Percentiles rank a stretch among this genome's conserved stretches.
Evolutionary conservation across 2,888 invertebrate genomes (phyloP).

Genomic region (Drosophila phalerata): DNA sequence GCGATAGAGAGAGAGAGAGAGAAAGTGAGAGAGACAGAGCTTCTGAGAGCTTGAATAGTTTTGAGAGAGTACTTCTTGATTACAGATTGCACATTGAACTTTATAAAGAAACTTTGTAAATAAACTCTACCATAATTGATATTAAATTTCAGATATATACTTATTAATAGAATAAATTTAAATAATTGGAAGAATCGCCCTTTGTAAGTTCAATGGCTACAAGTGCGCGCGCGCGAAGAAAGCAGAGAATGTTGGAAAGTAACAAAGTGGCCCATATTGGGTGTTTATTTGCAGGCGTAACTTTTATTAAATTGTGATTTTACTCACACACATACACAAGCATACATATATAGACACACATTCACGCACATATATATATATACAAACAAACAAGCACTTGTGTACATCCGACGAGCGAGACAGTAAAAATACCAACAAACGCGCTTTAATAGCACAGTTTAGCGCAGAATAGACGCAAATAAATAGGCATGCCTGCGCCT

Average conservation of each 20-base stretch:
- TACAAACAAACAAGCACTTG: conserved; percentile 26
- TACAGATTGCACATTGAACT: conserved; percentile 13
- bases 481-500: conserved; percentile 70
- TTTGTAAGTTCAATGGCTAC: conserved; percentile 6
- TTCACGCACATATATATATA: conserved; percentile 10
- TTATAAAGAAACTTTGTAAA: background rate
- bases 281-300: conserved; percentile 79
- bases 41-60: background rate
- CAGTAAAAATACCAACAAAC: conserved; percentile 78
- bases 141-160: conserved; percentile 17
- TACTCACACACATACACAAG: conserved; percentile 40
- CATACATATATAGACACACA: conserved; percentile 10
- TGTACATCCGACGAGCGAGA: conserved; percentile 58
- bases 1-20: conserved; percentile 4
- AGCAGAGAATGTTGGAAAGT: background rate
- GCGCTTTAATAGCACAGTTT: conserved; percentile 79
- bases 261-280: conserved; percentile 37
- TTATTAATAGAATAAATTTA: conserved; percentile 2
- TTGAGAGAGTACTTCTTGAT: conserved; percentile 7
- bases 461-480: conserved; percentile 81
- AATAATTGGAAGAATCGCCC: conserved; percentile 3
- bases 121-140: conserved; percentile 57
- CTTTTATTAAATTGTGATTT: conserved; percentile 81
- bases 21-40: background rate
- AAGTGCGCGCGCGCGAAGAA: conserved; percentile 44